phyloP scores from a whole-genome alignment of 2,113 vertebrate species.

The Tragulus kanchil region DNA sequence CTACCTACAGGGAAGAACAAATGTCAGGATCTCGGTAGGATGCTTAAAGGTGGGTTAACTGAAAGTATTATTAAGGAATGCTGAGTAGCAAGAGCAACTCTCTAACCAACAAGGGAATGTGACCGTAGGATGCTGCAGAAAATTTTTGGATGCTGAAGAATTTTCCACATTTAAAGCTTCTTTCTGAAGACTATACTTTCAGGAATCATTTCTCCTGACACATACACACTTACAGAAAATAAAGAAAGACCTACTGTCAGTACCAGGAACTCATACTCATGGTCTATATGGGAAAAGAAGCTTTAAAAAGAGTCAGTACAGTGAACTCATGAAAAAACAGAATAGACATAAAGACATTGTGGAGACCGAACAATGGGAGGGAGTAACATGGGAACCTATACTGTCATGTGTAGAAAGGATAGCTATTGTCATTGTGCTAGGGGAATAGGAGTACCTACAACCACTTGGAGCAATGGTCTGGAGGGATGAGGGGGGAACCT shows the following conservation, averaged over 20 bases:
- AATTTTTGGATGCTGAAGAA: neutral
- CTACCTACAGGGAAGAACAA: constrained; percentile 32
- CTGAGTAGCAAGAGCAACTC: neutral
- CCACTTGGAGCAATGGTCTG: no score
- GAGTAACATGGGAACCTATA: no score
- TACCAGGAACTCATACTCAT: neutral
- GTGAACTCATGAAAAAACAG: no score
- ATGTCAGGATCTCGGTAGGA: neutral
- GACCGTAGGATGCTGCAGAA: neutral
- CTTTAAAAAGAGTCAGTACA: neutral
- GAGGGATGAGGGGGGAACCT: no score
- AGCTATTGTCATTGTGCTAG: no score
- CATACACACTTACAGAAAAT: neutral
- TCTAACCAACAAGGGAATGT: neutral
- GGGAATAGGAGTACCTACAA: no score
- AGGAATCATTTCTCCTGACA: neutral
- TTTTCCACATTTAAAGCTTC: neutral
- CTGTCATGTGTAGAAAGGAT: no score
- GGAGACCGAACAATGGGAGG: no score
- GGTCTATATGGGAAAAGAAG: neutral
- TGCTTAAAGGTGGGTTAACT: neutral
- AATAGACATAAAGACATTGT: no score
- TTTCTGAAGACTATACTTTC: neutral
- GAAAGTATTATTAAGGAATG: constrained; percentile 28
- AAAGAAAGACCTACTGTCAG: neutral